A percentile compares a stretch with the other conserved stretches of the same genome.
Evolutionary conservation across 2,113 vertebrate genomes (phyloP).

Genomic region (Labeo rohita): DNA sequence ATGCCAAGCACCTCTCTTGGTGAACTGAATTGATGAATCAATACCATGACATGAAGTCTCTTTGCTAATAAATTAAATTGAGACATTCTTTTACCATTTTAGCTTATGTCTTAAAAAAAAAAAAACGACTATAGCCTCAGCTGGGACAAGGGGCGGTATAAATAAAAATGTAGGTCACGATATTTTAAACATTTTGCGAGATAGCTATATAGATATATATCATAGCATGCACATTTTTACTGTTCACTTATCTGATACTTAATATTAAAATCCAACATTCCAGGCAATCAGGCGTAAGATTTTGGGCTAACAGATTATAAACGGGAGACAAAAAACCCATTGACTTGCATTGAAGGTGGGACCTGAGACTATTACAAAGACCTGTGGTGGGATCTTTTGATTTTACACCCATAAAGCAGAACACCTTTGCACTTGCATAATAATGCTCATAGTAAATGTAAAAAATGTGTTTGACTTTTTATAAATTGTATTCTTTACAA

Average conservation of each 20-base stretch:
- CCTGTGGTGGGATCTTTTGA: not conserved
- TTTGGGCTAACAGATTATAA: not conserved
- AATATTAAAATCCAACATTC: not conserved
- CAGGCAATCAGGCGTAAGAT: not conserved
- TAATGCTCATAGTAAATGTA: too few relatives aligned
- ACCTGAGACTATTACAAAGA: not conserved
- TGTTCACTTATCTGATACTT: not conserved
- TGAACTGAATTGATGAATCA: constrained; percentile 32
- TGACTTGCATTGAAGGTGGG: not conserved
- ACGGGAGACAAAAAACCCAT: not conserved
- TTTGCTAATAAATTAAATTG: constrained; percentile 9
- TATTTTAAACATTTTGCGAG: not conserved
- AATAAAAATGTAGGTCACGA: not conserved
- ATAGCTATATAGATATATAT: not conserved
- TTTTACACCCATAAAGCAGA: not conserved
- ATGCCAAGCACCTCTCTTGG: constrained; percentile 5
- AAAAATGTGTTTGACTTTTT: too few relatives aligned
- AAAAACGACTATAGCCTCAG: not conserved
- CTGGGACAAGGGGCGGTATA: not conserved
- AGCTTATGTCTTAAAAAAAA: not conserved
- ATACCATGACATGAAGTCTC: constrained; percentile 23
- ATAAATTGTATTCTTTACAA: too few relatives aligned
- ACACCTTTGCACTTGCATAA: not conserved
- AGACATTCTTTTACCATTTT: not conserved
- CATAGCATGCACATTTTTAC: not conserved